These are phyloP conservation scores for Sepiola atlantica DNA, from an alignment of 2,888 invertebrate species.

Conservation along the genomic window DNA sequence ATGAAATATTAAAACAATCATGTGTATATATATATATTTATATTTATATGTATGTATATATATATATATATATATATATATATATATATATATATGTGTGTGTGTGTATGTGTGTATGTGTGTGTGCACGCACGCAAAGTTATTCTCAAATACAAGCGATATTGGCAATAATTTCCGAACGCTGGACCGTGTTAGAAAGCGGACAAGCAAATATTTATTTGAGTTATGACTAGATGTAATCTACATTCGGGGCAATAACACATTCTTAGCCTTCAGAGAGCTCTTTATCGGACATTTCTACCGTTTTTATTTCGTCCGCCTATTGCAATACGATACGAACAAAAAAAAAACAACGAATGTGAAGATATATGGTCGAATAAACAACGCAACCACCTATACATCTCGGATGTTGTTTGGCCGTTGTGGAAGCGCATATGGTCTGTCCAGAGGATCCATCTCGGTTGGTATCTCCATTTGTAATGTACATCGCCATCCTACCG, in stretches of 20 bases:
- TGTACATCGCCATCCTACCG: no score
- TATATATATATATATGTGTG: not conserved
- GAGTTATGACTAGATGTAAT: not conserved
- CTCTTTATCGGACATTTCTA: not conserved
- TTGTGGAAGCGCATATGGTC: no score
- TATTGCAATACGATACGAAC: not conserved
- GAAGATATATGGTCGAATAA: no score
- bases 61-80: no score
- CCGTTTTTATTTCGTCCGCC: not conserved
- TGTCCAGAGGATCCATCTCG: no score
- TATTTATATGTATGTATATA: no score
- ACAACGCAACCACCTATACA: no score
- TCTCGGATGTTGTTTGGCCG: no score
- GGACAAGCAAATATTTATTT: not conserved
- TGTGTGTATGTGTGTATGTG: not conserved
- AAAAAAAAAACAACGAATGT: not conserved
- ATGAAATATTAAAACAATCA: not conserved
- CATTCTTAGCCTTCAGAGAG: not conserved
- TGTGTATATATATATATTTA: not conserved
- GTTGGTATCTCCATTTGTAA: no score
- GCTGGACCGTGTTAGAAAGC: not conserved
- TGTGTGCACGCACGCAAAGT: not conserved
- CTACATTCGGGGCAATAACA: not conserved
- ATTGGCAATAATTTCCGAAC: not conserved
- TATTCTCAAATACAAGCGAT: not conserved